Evolutionary conservation across 2,797 vertebrate species (phyloP), one percentile per base, ranked within the genome.

Genomic region (Chelmon rostratus): DNA sequence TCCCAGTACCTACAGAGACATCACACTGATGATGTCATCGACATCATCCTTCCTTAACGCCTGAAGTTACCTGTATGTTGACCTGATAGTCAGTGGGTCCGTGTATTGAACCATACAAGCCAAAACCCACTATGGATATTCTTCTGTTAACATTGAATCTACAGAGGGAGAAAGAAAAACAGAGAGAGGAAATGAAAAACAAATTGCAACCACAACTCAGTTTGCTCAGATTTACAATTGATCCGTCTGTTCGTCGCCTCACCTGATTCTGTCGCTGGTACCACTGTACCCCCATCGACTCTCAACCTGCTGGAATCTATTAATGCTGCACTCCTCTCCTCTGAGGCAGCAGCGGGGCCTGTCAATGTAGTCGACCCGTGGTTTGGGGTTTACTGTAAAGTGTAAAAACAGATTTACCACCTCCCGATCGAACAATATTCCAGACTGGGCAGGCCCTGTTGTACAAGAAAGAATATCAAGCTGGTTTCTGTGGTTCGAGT

Each of bases 221-320:
- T 64, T 61, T 38, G 1, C 15, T 56, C 2, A 4, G 8, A 28
- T 42, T 13, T 54, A 35, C 4, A 46, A 42, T 47, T n/a, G 19
- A 50, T 4, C 44, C 2, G 21, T 23, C 8, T 25, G 13, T 38
- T 5, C 0, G 9, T 50, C 6, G 3, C 19, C 91, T 93, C 89
- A 99, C 98, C 98, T 97, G 93, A 99, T 98, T 85, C 98, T 96
- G 95, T 99, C 98, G 46, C 98, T 99, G 53, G 98, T 99, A 74
- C 98, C 98, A 21, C 98, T 99, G 95, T 99, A 99, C 73, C 98
- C 98, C 98, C 98, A 99, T 93, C 98, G 98, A 94, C 98, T 99
- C 94, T 99, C 98, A 91, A 99, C 98, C 93, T 99, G 98, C 94
- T 98, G 97, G 93, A 99, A 99, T 65, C 98, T 97, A 92, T 96